phyloP scores from a whole-genome alignment of 2,113 vertebrate genomes.

The Dasyornis broadbenti region DNA sequence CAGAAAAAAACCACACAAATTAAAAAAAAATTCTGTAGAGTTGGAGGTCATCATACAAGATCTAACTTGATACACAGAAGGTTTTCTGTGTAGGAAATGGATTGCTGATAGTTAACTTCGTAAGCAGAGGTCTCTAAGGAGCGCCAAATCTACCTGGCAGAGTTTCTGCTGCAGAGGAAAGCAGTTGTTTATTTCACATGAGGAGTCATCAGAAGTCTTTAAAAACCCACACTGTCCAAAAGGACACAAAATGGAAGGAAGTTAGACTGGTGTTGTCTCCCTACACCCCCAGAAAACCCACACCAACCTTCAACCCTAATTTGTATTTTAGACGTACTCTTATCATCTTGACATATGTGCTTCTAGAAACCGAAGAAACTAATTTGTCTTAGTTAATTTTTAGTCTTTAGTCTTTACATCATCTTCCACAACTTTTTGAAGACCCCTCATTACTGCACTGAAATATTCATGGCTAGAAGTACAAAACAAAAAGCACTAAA shows the following conservation, averaged over 20 bases:
- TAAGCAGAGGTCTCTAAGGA: neutral
- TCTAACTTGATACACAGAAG: neutral
- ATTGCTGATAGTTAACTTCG: neutral
- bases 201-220: neutral
- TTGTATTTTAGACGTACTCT: neutral
- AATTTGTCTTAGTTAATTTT: neutral
- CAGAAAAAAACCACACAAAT: neutral
- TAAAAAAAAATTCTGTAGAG: neutral
- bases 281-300: rapidly evolving
- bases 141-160: neutral
- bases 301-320: neutral
- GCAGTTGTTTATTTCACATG: neutral
- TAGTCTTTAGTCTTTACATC: neutral
- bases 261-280: neutral
- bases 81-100: neutral
- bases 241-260: neutral
- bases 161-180: neutral
- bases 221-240: neutral
- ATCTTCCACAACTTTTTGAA: neutral
- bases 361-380: neutral
- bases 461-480: neutral
- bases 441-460: neutral
- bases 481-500: neutral
- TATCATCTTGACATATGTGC: neutral
- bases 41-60: neutral